A percentile compares a stretch with the other conserved stretches of the same genome.
These are phyloP conservation scores for Aix galericulata DNA, from an alignment of 2,113 vertebrate species.

Conservation along the genomic window DNA sequence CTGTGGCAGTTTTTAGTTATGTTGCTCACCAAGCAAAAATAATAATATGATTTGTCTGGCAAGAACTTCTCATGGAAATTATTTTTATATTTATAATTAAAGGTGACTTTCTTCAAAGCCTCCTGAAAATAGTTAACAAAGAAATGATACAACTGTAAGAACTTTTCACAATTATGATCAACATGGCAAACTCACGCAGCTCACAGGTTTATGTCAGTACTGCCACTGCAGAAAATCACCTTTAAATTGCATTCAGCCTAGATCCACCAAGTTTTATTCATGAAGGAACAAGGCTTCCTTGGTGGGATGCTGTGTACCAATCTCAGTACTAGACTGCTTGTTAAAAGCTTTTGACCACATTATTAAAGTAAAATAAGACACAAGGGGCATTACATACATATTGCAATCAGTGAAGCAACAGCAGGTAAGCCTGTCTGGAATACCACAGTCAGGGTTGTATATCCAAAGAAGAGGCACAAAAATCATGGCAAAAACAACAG, in stretches of 20 bases:
- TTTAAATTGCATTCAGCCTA: neutral
- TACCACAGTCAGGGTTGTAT: neutral
- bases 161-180: neutral
- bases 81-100: neutral
- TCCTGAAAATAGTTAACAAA: neutral
- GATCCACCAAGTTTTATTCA: neutral
- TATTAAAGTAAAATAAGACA: slow-evolving; percentile 16
- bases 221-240: neutral
- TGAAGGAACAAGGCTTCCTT: neutral
- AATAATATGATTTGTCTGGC: neutral
- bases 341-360: slow-evolving; percentile 7
- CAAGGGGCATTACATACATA: neutral
- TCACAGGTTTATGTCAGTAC: neutral
- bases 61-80: neutral
- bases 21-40: neutral
- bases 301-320: neutral
- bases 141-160: neutral
- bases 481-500: neutral
- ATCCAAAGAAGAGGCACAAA: neutral
- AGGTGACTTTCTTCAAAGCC: neutral
- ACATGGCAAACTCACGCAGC: neutral
- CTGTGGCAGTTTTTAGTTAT: neutral
- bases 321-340: neutral
- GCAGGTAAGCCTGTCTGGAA: neutral
- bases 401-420: neutral